phyloP scores from a whole-genome alignment of 2,888 invertebrate species.

The Orgyia antiqua region DNA sequence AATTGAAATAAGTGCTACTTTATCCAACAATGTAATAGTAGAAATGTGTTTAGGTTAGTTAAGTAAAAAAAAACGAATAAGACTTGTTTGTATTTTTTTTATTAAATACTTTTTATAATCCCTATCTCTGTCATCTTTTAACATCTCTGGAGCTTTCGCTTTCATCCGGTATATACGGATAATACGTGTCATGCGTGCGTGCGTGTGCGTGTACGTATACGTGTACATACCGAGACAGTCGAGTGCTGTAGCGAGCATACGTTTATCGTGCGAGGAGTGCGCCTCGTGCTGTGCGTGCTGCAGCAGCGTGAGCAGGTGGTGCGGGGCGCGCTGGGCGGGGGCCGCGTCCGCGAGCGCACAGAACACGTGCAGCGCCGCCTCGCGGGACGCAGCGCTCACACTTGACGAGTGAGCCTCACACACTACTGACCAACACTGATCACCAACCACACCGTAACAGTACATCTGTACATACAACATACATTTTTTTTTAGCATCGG shows the following conservation, averaged over 20 bases:
- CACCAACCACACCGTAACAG: slow-evolving; percentile 89
- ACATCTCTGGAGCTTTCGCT: too few relatives aligned
- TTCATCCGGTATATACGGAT: too few relatives aligned
- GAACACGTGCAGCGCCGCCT: slow-evolving; percentile 74
- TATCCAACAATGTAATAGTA: too few relatives aligned
- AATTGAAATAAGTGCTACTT: too few relatives aligned
- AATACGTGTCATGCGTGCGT: too few relatives aligned
- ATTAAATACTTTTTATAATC: too few relatives aligned
- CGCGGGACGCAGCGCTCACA: slow-evolving; percentile 72
- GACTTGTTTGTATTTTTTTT: too few relatives aligned
- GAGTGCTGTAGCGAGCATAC: slow-evolving; percentile 83
- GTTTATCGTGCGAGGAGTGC: slow-evolving; percentile 57
- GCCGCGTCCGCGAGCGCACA: slow-evolving; percentile 72
- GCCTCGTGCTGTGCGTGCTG: slow-evolving; percentile 42
- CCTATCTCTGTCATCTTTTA: too few relatives aligned
- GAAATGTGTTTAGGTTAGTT: too few relatives aligned
- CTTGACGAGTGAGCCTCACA: slow-evolving; percentile 71
- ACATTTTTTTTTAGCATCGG: too few relatives aligned
- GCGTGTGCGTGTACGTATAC: slow-evolving; percentile 7
- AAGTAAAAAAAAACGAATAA: too few relatives aligned
- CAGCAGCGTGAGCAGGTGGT: slow-evolving; percentile 57
- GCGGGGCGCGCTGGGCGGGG: slow-evolving; percentile 56
- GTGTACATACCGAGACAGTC: slow-evolving; percentile 82
- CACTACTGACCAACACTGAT: slow-evolving; percentile 84
- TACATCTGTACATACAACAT: slow-evolving; percentile 80